phyloP scores from a whole-genome alignment of 2,888 invertebrate genomes.

The Chrysotoxum bicinctum region DNA sequence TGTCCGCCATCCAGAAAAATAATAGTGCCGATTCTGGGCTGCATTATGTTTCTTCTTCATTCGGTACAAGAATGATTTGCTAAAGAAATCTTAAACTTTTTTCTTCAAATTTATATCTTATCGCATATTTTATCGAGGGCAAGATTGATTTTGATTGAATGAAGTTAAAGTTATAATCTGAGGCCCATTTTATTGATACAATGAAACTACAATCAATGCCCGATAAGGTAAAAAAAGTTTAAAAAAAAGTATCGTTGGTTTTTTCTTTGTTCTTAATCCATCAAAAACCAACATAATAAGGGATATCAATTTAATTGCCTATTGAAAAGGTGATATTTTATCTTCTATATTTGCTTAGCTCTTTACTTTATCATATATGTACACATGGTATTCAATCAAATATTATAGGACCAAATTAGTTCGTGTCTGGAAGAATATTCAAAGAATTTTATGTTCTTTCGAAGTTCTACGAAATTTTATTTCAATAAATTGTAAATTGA shows the following conservation, averaged over 20 bases:
- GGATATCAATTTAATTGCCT: background rate
- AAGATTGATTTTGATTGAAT: conserved; percentile 4
- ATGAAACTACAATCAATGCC: conserved; percentile 18
- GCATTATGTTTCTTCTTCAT: background rate
- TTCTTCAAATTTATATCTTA: background rate
- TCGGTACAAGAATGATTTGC: background rate
- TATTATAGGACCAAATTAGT: background rate
- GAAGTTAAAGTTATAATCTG: background rate
- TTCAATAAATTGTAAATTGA: no score
- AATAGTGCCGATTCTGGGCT: no score
- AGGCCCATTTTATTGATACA: conserved; percentile 2
- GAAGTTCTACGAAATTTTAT: no score
- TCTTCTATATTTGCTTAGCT: background rate
- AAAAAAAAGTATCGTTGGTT: background rate
- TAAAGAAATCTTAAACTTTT: background rate
- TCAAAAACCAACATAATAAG: background rate
- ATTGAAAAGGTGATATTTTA: background rate
- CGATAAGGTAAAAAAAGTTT: conserved; percentile 9
- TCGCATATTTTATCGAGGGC: background rate
- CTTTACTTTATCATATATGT: background rate
- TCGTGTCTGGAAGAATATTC: background rate
- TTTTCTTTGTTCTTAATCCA: background rate
- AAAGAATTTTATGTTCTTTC: no score
- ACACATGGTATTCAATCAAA: background rate
- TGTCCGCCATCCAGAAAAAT: no score